These are phyloP conservation scores for Ctenicera cuprea DNA, from an alignment of 2,888 invertebrate species.

Conservation along the genomic window DNA sequence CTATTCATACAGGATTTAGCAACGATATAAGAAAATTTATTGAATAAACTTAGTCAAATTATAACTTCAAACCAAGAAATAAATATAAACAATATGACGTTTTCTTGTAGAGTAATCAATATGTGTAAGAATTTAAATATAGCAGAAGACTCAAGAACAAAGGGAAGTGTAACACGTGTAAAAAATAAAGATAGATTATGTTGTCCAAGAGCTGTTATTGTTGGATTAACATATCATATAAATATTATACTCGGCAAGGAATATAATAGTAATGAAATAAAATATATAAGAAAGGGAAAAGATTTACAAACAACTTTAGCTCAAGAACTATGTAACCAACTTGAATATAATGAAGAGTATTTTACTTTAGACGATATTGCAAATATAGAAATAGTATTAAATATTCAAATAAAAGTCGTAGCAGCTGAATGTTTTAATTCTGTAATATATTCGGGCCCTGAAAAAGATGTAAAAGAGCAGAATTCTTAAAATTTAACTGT, in stretches of 20 bases:
- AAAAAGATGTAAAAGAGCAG: slow-evolving; percentile 11
- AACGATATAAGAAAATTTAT: too few relatives aligned
- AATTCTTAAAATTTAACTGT: too few relatives aligned
- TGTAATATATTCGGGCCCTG: neutral
- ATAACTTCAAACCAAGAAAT: too few relatives aligned
- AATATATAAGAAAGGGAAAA: slow-evolving; percentile 1
- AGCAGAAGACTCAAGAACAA: slow-evolving; percentile 14
- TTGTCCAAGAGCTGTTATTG: slow-evolving; percentile 15
- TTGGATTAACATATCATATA: neutral
- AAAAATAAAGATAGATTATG: slow-evolving; percentile 18
- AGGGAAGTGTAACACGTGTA: slow-evolving; percentile 14
- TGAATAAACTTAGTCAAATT: too few relatives aligned
- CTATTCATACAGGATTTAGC: too few relatives aligned
- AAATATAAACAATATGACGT: neutral
- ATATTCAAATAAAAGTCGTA: slow-evolving; percentile 10
- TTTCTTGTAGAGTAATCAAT: slow-evolving; percentile 7
- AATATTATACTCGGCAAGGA: neutral
- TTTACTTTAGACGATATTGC: slow-evolving; percentile 1
- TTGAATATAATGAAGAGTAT: slow-evolving; percentile 5
- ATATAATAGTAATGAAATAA: slow-evolving; percentile 1
- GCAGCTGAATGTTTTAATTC: neutral
- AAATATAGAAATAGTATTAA: neutral
- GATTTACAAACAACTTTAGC: slow-evolving; percentile 7
- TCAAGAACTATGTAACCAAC: slow-evolving; percentile 10
- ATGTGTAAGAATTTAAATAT: slow-evolving; percentile 19